A percentile compares a stretch with the other conserved stretches of the same genome.
These are phyloP conservation scores for Murina feae DNA, from an alignment of 2,113 vertebrate species.

Conservation along the genomic window DNA sequence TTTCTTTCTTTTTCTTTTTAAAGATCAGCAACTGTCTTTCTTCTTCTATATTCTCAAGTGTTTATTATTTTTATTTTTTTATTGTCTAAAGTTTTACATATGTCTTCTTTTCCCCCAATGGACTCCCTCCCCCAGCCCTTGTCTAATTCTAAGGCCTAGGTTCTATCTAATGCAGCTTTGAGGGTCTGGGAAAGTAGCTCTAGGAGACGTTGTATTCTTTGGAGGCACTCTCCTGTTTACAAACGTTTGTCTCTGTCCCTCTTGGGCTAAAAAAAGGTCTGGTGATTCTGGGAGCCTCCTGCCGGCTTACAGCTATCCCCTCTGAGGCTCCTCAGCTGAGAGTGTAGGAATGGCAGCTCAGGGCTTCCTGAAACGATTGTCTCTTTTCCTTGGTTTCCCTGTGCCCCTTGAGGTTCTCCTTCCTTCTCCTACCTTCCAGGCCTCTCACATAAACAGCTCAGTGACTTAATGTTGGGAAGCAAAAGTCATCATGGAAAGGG, in stretches of 20 bases:
- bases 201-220: not conserved
- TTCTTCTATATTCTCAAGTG: too few relatives aligned
- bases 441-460: not conserved
- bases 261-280: not conserved
- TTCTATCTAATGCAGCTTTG: not conserved
- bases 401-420: not conserved
- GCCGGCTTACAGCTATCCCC: not conserved
- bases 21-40: too few relatives aligned
- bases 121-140: not conserved
- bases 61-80: too few relatives aligned
- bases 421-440: not conserved
- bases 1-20: too few relatives aligned
- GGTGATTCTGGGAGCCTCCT: not conserved
- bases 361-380: not conserved
- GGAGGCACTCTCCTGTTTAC: not conserved
- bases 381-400: not conserved
- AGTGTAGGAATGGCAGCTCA: not conserved
- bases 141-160: not conserved
- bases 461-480: conserved; percentile 33
- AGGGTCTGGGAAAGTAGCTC: not conserved
- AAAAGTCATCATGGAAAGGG: conserved; percentile 13
- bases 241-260: not conserved
- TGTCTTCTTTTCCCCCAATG: too few relatives aligned
- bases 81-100: too few relatives aligned
- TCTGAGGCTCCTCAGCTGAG: not conserved